Base-by-base conservation (phyloP, 2,113 vertebrate genomes). In the Apus apus region DNA sequence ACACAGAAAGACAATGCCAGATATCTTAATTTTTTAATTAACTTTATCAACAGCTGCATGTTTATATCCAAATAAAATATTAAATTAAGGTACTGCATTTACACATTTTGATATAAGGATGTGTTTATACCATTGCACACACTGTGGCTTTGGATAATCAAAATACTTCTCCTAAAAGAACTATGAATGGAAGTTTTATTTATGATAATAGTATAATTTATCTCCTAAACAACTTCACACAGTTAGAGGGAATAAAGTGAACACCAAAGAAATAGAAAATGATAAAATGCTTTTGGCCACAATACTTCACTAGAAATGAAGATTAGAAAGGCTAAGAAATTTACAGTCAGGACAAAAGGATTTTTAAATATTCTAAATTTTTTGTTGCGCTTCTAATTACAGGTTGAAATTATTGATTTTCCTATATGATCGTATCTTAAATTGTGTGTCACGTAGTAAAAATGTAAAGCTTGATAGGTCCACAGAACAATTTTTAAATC, bases 381-480 rank as follows among this genome's bases (percentile, higher is more conserved):
- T 98, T 91, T 97, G 89, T 96, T 97, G 94, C 96, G 95, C 93
- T 92, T 90, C 74, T 96, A 93, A 96, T 95, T 94, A 93, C 94
- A 97, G 46, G 66, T 95, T 97, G 87, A 94, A 91, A 95, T 96
- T 91, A 98, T 90, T 96, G 95, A 98, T 98, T 96, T 97, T 90
- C n/a, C 18, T 91, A n/a, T 95, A 89, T 97, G 97, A 98, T 97
- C 97, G 89, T 97, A 92, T 94, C 90, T 96, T 96, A 98, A 98
- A 97, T 97, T 97, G 88, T 94, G 83, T 97, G 96, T 97, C 97
- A 97, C 75, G 74, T 26, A 95, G 78, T 87, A 70, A 94, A 97
- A 98, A 98, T 97, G 95, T 97, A 97, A 97, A 97, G 93, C 96
- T 95, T 96, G 92, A 97, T 95, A 94, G 85, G 95, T 90, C 92